Evolutionary conservation across 2,797 vertebrate genomes (phyloP).

Genomic region (Pterois miles): DNA sequence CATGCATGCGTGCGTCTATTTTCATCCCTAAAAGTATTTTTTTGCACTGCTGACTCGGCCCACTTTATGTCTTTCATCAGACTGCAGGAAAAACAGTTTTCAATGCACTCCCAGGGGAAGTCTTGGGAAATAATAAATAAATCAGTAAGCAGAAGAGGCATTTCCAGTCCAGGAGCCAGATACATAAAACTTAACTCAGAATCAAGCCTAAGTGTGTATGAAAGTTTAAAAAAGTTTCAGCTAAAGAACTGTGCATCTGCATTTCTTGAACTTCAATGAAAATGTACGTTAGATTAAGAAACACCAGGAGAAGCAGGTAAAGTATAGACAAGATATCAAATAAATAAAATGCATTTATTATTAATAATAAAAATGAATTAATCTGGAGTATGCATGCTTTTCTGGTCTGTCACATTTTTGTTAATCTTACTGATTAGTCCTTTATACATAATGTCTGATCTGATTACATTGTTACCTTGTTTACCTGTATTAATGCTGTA

Average conservation of each 20-base stretch:
- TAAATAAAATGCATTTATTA: neutral
- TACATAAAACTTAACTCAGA: slow-evolving; percentile 68
- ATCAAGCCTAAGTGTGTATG: slow-evolving; percentile 63
- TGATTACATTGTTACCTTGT: too few relatives aligned
- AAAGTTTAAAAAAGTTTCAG: slow-evolving; percentile 55
- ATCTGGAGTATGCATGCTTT: too few relatives aligned
- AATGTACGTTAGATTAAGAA: slow-evolving; percentile 13
- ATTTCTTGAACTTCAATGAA: slow-evolving; percentile 30
- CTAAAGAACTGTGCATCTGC: slow-evolving; percentile 24
- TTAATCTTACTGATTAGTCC: too few relatives aligned
- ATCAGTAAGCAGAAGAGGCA: slow-evolving; percentile 75
- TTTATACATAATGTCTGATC: too few relatives aligned
- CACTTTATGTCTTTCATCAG: slow-evolving; percentile 60
- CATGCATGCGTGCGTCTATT: slow-evolving; percentile 44
- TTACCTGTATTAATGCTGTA: too few relatives aligned
- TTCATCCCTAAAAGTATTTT: slow-evolving; percentile 58
- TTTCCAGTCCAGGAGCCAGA: slow-evolving; percentile 72
- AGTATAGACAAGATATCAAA: neutral
- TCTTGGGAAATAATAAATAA: slow-evolving; percentile 78
- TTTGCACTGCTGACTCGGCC: slow-evolving; percentile 52
- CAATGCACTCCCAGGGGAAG: slow-evolving; percentile 54
- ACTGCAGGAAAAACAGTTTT: slow-evolving; percentile 73
- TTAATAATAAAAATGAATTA: neutral
- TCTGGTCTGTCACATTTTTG: too few relatives aligned
- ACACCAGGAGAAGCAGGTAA: slow-evolving; percentile 5